These are phyloP conservation scores for Pheosia tremula DNA, from an alignment of 2,888 invertebrate genomes.

Conservation along the genomic window DNA sequence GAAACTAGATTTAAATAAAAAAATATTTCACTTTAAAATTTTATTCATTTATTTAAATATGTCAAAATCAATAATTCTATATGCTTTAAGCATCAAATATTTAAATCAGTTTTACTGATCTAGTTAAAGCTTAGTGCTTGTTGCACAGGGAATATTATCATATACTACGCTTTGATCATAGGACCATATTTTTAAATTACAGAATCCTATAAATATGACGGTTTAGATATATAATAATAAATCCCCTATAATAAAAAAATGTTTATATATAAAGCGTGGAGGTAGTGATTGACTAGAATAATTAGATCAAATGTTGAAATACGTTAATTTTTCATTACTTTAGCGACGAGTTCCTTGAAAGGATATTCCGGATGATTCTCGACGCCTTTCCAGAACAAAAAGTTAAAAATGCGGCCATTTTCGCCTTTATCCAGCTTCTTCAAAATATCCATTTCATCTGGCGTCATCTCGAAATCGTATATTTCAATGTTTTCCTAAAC, in stretches of 20 bases:
- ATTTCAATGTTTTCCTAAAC: constrained; percentile 86
- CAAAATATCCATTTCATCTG: constrained; percentile 81
- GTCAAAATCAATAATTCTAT: constrained; percentile 16
- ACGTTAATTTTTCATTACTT: constrained; percentile 12
- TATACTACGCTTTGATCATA: too few species aligned
- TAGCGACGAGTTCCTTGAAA: constrained; percentile 62
- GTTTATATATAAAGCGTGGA: constrained; percentile 26
- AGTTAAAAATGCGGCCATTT: constrained; percentile 87
- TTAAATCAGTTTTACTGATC: constrained; percentile 52
- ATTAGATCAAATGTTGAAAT: constrained; percentile 4
- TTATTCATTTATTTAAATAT: constrained; percentile 31
- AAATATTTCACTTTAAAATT: constrained; percentile 9
- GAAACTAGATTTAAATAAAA: constrained; percentile 19
- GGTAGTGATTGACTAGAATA: constrained; percentile 50
- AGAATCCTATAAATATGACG: too few species aligned
- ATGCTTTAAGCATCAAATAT: constrained; percentile 22
- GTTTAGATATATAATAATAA: too few species aligned
- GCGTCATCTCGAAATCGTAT: constrained; percentile 85
- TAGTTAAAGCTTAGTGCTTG: constrained; percentile 30
- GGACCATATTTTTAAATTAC: too few species aligned
- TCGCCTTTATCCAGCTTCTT: constrained; percentile 85
- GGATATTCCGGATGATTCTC: constrained; percentile 89
- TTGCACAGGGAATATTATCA: background rate
- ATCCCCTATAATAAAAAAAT: constrained; percentile 9
- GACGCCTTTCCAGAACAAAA: constrained; percentile 87